Evolutionary conservation across 2,888 invertebrate genomes (phyloP).

Genomic region (Monopis laevigella): DNA sequence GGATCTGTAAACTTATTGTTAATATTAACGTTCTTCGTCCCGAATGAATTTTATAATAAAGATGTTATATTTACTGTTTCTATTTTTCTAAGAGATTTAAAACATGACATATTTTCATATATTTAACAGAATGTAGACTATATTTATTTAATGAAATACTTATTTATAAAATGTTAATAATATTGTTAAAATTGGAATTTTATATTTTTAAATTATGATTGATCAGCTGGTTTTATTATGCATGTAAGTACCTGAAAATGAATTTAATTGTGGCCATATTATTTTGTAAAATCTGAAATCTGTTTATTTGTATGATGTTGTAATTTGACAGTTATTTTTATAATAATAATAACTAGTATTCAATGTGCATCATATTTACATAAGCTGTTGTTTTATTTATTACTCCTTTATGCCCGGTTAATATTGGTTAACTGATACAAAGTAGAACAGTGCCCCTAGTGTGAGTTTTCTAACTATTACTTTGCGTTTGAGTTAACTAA

Average conservation of each 20-base stretch:
- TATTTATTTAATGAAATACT: too few species aligned
- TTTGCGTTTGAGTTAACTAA: too few species aligned
- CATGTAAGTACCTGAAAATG: constrained; percentile 61
- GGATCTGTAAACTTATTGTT: constrained; percentile 8
- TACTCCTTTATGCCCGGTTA: too few species aligned
- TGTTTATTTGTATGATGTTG: constrained; percentile 26
- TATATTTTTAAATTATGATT: not conserved
- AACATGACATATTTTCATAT: constrained; percentile 42
- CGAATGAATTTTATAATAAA: constrained; percentile 6
- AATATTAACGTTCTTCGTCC: not conserved
- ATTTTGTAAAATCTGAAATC: constrained; percentile 29
- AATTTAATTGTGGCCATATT: constrained; percentile 59
- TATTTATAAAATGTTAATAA: not conserved
- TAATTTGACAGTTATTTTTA: constrained; percentile 54
- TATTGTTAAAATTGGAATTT: not conserved
- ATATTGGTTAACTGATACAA: too few species aligned
- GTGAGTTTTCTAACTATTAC: too few species aligned
- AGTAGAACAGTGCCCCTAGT: too few species aligned
- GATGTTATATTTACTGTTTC: constrained; percentile 24
- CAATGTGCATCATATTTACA: constrained; percentile 40
- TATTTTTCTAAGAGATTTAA: constrained; percentile 41
- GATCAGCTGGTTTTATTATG: constrained; percentile 27
- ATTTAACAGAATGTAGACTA: constrained; percentile 31
- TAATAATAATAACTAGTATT: constrained; percentile 44
- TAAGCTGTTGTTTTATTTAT: constrained; percentile 10